phyloP scores from a whole-genome alignment of 2,797 vertebrate genomes.

The Anableps anableps region DNA sequence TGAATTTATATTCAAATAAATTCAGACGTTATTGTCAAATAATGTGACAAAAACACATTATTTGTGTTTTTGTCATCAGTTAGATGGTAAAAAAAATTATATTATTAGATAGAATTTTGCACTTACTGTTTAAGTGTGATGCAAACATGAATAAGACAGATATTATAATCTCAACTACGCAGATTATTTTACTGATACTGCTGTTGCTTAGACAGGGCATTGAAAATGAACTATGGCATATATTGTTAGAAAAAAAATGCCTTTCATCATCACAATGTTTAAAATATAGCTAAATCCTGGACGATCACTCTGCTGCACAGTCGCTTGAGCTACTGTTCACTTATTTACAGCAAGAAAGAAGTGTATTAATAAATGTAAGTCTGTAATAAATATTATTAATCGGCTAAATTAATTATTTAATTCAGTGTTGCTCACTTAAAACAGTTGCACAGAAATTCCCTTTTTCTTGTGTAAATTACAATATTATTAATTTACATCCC shows the following conservation, averaged over 20 bases:
- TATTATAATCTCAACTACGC: not conserved
- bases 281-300: not conserved
- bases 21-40: too few species aligned
- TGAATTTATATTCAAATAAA: too few species aligned
- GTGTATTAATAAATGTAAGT: not conserved
- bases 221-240: not conserved
- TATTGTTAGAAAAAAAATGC: not conserved
- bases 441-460: not conserved
- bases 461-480: not conserved
- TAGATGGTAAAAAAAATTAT: too few species aligned
- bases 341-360: not conserved
- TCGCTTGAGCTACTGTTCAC: not conserved
- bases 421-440: too few species aligned
- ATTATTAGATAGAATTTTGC: too few species aligned
- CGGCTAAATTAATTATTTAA: not conserved
- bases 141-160: not conserved
- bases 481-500: not conserved
- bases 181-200: not conserved
- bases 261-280: not conserved
- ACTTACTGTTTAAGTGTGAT: not conserved
- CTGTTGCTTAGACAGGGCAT: not conserved
- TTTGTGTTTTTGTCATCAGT: too few species aligned
- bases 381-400: not conserved
- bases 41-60: too few species aligned
- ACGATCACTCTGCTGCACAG: not conserved